These are phyloP conservation scores for Oncorhynchus masou DNA, from an alignment of 2,113 vertebrate species.

Conservation along the genomic window DNA sequence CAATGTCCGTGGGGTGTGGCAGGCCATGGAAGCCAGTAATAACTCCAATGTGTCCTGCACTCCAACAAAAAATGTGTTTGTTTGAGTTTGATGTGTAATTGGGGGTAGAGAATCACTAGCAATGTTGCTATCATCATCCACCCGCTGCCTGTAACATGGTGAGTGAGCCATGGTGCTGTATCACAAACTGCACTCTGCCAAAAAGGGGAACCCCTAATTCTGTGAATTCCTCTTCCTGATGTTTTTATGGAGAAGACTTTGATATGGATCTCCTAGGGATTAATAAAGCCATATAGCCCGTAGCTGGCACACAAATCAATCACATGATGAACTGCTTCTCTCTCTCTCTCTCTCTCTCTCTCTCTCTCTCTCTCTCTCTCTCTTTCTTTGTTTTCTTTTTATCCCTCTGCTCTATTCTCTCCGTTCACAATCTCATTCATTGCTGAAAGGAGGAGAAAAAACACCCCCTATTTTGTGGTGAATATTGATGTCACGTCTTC, in stretches of 20 bases:
- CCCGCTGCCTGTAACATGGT: conserved; percentile 37
- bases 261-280: conserved; percentile 67
- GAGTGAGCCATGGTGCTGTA: conserved; percentile 31
- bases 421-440: conserved; percentile 15
- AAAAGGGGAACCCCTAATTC: conserved; percentile 23
- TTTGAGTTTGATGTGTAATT: conserved; percentile 61
- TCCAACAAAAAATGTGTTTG: conserved; percentile 49
- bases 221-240: conserved; percentile 32
- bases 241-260: conserved; percentile 55
- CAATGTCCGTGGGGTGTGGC: too few relatives aligned
- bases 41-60: conserved; percentile 41
- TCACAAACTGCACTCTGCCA: conserved; percentile 34
- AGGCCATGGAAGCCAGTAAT: neutral
- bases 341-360: too few relatives aligned
- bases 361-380: neutral
- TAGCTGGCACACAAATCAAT: conserved; percentile 53
- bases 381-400: conserved; percentile 36
- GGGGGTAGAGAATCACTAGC: conserved; percentile 62
- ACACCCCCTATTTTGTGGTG: conserved; percentile 54
- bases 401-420: conserved; percentile 7
- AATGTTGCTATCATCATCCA: conserved; percentile 49
- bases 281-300: conserved; percentile 56
- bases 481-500: conserved; percentile 70
- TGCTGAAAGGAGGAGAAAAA: conserved; percentile 36
- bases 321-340: conserved; percentile 71